These are phyloP conservation scores for Drosophila tripunctata DNA, from an alignment of 2,888 invertebrate genomes.

Conservation along the genomic window DNA sequence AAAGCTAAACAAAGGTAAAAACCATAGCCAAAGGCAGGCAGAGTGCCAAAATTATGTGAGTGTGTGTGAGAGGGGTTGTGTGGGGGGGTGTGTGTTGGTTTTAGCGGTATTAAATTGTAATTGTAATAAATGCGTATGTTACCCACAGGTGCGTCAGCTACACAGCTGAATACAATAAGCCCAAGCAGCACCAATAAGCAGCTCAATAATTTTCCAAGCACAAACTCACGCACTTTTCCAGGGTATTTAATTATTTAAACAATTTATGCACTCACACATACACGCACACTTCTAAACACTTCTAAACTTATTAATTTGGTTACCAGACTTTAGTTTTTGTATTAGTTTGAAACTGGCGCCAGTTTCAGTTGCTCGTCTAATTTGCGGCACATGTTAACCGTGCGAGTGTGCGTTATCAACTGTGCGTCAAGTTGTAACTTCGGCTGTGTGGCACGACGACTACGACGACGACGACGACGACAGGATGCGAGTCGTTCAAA, in stretches of 20 bases:
- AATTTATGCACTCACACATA: neutral
- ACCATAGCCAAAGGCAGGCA: neutral
- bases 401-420: slow-evolving; percentile 71
- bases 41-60: neutral
- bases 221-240: neutral
- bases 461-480: slow-evolving; percentile 20
- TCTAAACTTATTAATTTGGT: neutral
- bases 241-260: neutral
- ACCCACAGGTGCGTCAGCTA: slow-evolving; percentile 55
- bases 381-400: slow-evolving; percentile 49
- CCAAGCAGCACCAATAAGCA: neutral
- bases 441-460: slow-evolving; percentile 28
- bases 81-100: slow-evolving; percentile 1
- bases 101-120: slow-evolving; percentile 49
- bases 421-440: slow-evolving; percentile 48
- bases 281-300: neutral
- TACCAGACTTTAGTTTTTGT: neutral
- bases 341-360: slow-evolving; percentile 10
- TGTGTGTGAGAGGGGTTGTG: slow-evolving; percentile 3
- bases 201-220: slow-evolving; percentile 3
- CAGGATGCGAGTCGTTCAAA: slow-evolving; percentile 21
- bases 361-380: slow-evolving; percentile 15
- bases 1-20: slow-evolving; percentile 19
- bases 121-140: slow-evolving; percentile 69
- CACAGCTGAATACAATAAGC: neutral